phyloP scores from a whole-genome alignment of 2,113 vertebrate species.

The Oxygymnocypris stewartii region DNA sequence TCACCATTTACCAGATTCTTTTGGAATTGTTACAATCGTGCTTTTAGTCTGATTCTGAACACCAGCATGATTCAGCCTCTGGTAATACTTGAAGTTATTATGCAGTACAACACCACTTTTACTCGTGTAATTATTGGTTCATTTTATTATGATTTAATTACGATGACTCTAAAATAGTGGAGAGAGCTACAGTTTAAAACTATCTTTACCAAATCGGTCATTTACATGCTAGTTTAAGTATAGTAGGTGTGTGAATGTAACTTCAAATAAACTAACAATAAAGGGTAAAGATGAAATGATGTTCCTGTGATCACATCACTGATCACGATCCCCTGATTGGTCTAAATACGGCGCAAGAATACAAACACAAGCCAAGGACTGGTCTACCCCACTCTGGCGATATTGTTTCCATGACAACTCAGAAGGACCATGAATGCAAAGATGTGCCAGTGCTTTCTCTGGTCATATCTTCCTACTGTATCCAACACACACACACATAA shows the following conservation, averaged over 20 bases:
- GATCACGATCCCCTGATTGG: conserved; percentile 48
- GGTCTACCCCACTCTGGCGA: conserved; percentile 49
- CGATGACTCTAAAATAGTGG: background rate
- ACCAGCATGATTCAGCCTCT: background rate
- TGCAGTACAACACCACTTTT: background rate
- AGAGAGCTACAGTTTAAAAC: background rate
- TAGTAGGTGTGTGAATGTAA: background rate
- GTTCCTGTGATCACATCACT: conserved; percentile 9
- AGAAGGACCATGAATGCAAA: conserved; percentile 46
- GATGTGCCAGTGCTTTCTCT: conserved; percentile 47
- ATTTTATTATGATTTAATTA: background rate
- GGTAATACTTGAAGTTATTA: background rate
- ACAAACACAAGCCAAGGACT: conserved; percentile 53
- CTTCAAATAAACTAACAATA: background rate
- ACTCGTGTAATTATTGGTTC: background rate
- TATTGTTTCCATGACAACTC: conserved; percentile 60
- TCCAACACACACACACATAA: conserved; percentile 27
- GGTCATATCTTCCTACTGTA: conserved; percentile 56
- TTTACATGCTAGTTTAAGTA: background rate
- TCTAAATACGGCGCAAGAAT: conserved; percentile 38
- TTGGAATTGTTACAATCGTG: too few relatives aligned
- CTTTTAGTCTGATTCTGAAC: background rate
- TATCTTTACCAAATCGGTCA: background rate
- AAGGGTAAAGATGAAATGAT: conserved; percentile 6
- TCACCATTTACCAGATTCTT: background rate